Conservation (phyloP, 2,113 vertebrate genomes). For the Ailuropoda melanoleuca region DNA sequence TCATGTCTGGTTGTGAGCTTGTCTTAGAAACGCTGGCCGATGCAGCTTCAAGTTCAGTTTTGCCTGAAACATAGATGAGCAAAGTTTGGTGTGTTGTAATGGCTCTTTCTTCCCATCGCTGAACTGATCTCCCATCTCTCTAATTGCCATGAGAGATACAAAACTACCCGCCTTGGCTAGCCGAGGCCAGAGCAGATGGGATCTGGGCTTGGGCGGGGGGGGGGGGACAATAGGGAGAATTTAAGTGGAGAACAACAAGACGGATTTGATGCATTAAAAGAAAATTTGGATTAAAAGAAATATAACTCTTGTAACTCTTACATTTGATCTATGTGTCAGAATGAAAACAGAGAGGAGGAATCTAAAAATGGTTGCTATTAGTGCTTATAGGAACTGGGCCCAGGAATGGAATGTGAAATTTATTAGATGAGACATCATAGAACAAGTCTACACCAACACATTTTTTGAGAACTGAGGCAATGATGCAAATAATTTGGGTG, state of each 20-base stretch:
- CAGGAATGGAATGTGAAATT: background rate
- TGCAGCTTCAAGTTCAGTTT: background rate
- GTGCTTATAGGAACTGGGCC: background rate
- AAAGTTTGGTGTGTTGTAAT: background rate
- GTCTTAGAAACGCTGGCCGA: constrained; percentile 74
- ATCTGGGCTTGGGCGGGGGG: background rate
- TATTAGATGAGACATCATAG: background rate
- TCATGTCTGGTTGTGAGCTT: constrained; percentile 83
- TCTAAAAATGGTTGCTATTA: background rate
- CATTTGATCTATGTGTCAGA: background rate
- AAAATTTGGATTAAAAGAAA: background rate
- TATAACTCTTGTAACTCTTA: background rate
- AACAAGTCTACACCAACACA: background rate
- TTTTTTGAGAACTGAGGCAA: constrained; percentile 45
- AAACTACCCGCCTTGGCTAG: background rate
- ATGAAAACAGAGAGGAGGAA: background rate
- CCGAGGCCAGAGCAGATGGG: background rate
- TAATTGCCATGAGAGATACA: background rate
- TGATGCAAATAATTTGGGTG: constrained; percentile 24
- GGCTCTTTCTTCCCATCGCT: background rate
- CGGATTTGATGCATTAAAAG: background rate
- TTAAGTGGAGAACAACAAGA: background rate
- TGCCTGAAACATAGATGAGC: constrained; percentile 6
- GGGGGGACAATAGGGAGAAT: background rate
- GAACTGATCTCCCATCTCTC: background rate